phyloP scores from a whole-genome alignment of 1,140 invertebrate species.

The Linepithema humile region DNA sequence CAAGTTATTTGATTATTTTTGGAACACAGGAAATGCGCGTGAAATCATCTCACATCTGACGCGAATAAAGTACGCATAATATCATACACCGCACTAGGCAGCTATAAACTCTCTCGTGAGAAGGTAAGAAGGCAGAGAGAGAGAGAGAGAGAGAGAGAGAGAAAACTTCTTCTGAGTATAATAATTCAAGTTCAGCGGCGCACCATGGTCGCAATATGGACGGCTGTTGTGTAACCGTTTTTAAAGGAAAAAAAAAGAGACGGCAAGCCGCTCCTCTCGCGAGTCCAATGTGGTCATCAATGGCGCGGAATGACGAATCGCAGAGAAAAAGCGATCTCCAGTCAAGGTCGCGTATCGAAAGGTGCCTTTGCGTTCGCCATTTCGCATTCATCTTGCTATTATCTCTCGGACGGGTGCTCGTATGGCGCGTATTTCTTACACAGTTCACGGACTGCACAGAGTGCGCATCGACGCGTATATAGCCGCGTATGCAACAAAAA shows the following conservation, averaged over 20 bases:
- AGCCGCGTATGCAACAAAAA: conserved; percentile 30
- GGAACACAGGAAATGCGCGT: not conserved
- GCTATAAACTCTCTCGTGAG: conserved; percentile 8
- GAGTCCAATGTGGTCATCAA: conserved; percentile 68
- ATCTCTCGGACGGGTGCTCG: conserved; percentile 42
- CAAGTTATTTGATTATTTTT: no score
- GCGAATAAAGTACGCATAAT: conserved; percentile 5
- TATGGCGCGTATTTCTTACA: conserved; percentile 44
- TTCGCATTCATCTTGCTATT: conserved; percentile 73
- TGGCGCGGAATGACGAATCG: conserved; percentile 70
- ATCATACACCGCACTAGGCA: not conserved
- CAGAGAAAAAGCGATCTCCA: conserved; percentile 78
- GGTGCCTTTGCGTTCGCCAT: conserved; percentile 70
- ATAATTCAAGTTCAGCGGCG: conserved; percentile 69
- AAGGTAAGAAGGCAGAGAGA: not conserved
- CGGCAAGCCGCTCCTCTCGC: conserved; percentile 26
- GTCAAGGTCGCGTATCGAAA: conserved; percentile 77
- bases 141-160: not conserved
- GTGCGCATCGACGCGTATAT: conserved; percentile 36
- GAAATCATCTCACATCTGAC: not conserved
- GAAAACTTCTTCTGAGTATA: conserved; percentile 36
- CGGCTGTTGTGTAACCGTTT: conserved; percentile 59
- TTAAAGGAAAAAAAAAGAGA: conserved; percentile 22
- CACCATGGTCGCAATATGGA: conserved; percentile 58
- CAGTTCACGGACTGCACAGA: conserved; percentile 31